Evolutionary conservation across 2,797 vertebrate species (phyloP).

Genomic region (Phataginus tricuspis): DNA sequence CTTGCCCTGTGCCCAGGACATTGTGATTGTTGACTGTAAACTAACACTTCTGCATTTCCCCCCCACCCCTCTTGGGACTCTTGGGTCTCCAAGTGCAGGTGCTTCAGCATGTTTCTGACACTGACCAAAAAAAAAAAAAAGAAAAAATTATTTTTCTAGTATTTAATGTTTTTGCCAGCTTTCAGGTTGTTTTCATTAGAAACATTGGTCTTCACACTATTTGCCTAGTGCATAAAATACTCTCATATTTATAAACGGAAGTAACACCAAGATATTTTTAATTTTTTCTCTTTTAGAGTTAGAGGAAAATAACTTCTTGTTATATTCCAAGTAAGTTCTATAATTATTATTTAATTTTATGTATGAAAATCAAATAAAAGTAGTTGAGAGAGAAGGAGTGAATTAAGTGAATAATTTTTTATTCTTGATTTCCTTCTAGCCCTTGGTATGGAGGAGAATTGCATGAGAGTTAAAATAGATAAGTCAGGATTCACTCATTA

Average conservation of each 20-base stretch:
- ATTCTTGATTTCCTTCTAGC: constrained; percentile 11
- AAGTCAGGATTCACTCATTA: neutral
- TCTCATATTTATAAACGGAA: neutral
- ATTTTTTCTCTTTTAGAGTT: neutral
- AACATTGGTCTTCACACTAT: neutral
- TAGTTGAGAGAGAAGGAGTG: neutral
- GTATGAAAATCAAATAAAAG: neutral
- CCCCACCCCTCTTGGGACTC: neutral
- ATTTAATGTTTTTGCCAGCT: neutral
- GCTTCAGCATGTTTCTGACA: neutral
- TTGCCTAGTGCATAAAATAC: neutral
- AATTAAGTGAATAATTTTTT: neutral
- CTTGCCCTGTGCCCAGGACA: neutral
- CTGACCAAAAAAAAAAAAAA: neutral
- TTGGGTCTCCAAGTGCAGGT: neutral
- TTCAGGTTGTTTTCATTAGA: neutral
- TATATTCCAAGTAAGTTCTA: neutral
- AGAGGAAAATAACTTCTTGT: neutral
- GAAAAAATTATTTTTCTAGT: too few relatives aligned
- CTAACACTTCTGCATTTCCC: neutral
- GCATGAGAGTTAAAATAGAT: neutral
- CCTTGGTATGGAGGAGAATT: neutral
- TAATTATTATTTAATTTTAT: constrained; percentile 15
- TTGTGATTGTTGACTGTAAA: neutral
- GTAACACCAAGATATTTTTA: neutral